Conservation (phyloP, 2,113 vertebrate species). For the Peucedramus taeniatus region DNA sequence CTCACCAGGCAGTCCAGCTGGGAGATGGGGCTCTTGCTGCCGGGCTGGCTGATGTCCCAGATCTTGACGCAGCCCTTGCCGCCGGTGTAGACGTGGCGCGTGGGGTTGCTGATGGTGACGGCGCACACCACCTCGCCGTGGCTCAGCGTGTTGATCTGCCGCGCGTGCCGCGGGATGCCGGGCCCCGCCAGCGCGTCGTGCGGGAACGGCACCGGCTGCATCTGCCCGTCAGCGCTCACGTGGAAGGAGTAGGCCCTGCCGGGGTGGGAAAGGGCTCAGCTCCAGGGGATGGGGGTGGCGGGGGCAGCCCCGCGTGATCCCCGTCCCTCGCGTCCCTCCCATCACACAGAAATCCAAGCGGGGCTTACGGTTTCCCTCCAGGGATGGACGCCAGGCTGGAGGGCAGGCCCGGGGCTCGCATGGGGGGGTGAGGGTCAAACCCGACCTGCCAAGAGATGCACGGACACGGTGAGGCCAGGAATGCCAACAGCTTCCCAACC, state of each 20-base stretch:
- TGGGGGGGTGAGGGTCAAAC: constrained; percentile 89
- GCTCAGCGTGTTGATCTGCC: constrained; percentile 95
- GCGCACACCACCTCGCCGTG: constrained; percentile 95
- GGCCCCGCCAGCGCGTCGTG: constrained; percentile 93
- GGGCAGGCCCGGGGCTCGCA: constrained; percentile 88
- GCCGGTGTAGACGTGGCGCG: constrained; percentile 92
- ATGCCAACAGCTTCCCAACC: accelerated
- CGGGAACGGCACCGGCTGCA: constrained; percentile 96
- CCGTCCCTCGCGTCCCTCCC: background rate
- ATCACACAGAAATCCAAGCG: accelerated
- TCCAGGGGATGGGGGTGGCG: no score
- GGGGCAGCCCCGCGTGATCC: no score
- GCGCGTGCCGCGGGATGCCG: constrained; percentile 91
- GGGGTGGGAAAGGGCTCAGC: background rate
- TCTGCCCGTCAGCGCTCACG: constrained; percentile 93
- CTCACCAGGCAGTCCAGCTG: constrained; percentile 94
- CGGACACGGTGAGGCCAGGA: accelerated
- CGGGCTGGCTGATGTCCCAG: constrained; percentile 97
- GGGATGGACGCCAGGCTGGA: constrained; percentile 90
- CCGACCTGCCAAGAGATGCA: constrained; percentile 74
- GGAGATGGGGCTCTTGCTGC: constrained; percentile 96
- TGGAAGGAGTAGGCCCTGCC: constrained; percentile 93
- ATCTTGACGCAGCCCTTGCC: constrained; percentile 98
- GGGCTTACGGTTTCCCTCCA: constrained; percentile 92
- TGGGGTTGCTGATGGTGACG: constrained; percentile 97